Percentiles rank a stretch among this genome's conserved stretches.
phyloP scores from a whole-genome alignment of 2,113 vertebrate species.

The Morone saxatilis region DNA sequence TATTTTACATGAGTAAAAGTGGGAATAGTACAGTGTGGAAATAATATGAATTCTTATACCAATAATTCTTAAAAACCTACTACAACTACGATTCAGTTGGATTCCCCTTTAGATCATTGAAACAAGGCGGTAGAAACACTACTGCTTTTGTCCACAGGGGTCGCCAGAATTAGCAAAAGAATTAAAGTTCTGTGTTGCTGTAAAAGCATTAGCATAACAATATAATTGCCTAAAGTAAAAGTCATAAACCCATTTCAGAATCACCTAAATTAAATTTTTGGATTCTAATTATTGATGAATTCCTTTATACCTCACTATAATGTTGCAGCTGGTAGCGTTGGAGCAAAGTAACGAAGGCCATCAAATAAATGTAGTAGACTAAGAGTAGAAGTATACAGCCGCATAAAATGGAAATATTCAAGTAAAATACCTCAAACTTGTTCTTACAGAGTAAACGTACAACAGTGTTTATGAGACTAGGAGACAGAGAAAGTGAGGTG shows the following conservation, averaged over 20 bases:
- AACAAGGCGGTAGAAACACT: too few relatives aligned
- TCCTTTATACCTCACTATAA: not conserved
- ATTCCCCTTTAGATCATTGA: too few relatives aligned
- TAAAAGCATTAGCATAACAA: too few relatives aligned
- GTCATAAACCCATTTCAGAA: not conserved
- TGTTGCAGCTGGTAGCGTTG: not conserved
- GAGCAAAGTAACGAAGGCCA: not conserved
- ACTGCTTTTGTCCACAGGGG: too few relatives aligned
- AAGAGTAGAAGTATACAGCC: not conserved
- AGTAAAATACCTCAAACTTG: not conserved
- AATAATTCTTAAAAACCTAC: too few relatives aligned
- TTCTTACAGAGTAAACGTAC: not conserved
- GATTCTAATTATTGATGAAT: not conserved
- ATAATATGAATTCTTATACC: not conserved
- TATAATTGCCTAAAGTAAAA: not conserved
- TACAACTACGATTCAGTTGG: too few relatives aligned
- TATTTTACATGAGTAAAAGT: not conserved
- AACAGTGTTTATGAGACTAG: not conserved
- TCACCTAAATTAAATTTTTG: not conserved
- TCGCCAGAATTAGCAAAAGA: too few relatives aligned
- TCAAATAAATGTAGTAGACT: not conserved
- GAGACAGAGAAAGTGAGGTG: constrained; percentile 26
- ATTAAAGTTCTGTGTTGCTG: too few relatives aligned
- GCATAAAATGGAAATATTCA: not conserved
- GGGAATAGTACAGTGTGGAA: not conserved